phyloP scores from a whole-genome alignment of 2,797 vertebrate species.

The Oreochromis mossambicus region DNA sequence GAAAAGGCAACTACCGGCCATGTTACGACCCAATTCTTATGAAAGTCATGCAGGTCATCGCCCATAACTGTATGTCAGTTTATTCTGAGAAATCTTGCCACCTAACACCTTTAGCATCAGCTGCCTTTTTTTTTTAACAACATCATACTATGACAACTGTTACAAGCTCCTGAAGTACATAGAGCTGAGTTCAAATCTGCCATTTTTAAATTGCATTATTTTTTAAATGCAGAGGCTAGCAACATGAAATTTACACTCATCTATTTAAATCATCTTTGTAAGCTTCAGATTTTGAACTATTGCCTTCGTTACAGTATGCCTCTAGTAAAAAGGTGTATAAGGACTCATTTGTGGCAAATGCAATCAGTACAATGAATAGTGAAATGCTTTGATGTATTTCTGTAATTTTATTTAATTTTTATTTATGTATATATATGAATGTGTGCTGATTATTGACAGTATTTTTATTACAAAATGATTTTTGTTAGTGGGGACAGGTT shows the following conservation, averaged over 20 bases:
- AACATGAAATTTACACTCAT: not conserved
- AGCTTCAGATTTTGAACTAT: not conserved
- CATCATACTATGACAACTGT: not conserved
- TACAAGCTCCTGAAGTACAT: not conserved
- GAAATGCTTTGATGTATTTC: not conserved
- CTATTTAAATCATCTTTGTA: not conserved
- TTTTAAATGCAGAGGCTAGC: not conserved
- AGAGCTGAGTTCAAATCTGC: not conserved
- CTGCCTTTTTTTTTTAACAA: not conserved
- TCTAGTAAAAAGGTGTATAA: not conserved
- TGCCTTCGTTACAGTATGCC: not conserved
- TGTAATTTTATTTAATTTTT: not conserved
- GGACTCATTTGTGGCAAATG: not conserved
- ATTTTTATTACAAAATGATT: not conserved
- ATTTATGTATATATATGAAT: not conserved
- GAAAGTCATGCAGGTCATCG: not conserved
- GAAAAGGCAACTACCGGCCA: not conserved
- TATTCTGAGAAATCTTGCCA: not conserved
- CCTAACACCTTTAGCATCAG: not conserved
- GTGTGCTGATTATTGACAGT: accelerated
- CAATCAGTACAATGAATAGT: not conserved
- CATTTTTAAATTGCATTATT: not conserved
- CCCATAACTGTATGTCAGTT: not conserved
- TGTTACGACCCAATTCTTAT: not conserved
- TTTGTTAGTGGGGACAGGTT: not conserved